Percentiles rank a stretch among this genome's conserved stretches.
These are phyloP conservation scores for Sesia apiformis DNA, from an alignment of 2,888 invertebrate genomes.

Conservation along the genomic window DNA sequence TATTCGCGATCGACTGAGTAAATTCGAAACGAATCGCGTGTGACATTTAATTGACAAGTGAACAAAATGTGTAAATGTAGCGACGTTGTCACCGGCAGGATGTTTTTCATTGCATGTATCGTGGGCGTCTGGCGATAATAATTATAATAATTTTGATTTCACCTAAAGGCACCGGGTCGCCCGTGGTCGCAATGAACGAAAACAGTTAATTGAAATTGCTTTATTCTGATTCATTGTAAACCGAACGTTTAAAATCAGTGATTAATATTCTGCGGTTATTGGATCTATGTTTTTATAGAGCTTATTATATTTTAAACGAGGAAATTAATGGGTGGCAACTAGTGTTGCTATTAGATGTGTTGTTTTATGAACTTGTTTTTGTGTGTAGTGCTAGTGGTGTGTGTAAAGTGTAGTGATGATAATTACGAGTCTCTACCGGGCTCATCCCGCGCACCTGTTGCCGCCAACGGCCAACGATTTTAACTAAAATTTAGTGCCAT, in stretches of 20 bases:
- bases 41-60: conserved; percentile 68
- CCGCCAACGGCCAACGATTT: conserved; percentile 45
- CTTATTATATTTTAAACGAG: conserved; percentile 10
- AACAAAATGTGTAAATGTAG: conserved; percentile 55
- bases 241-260: conserved; percentile 39
- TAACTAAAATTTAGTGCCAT: conserved; percentile 66
- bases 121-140: conserved; percentile 24
- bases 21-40: conserved; percentile 59
- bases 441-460: conserved; percentile 67
- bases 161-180: conserved; percentile 31
- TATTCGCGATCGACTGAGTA: conserved; percentile 55
- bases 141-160: conserved; percentile 40
- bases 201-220: conserved; percentile 53
- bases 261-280: conserved; percentile 55
- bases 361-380: not conserved
- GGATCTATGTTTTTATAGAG: conserved; percentile 44
- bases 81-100: conserved; percentile 38
- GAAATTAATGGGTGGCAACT: not conserved
- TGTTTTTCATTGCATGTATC: conserved; percentile 17
- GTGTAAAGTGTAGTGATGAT: conserved; percentile 31
- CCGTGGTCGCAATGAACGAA: conserved; percentile 27
- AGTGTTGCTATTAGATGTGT: not conserved
- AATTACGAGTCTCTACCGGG: conserved; percentile 54
- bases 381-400: not conserved
- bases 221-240: conserved; percentile 23